These are phyloP conservation scores for Sebastes iracundus DNA, from an alignment of 2,797 vertebrate species.

Conservation along the genomic window DNA sequence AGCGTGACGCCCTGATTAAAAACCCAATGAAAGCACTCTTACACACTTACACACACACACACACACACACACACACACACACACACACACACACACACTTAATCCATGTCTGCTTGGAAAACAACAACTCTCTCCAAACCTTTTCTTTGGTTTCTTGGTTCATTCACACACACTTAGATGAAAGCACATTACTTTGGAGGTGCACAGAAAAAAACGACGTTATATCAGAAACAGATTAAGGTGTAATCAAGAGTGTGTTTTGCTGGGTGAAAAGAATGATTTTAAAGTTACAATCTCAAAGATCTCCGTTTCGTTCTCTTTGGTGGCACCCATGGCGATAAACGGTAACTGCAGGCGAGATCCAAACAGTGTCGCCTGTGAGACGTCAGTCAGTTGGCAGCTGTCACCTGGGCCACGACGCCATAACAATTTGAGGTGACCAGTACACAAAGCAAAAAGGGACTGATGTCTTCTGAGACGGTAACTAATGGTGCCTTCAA, in stretches of 20 bases:
- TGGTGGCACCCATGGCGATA: background rate
- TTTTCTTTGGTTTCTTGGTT: conserved; percentile 1
- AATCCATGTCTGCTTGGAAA: conserved; percentile 7
- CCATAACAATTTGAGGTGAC: background rate
- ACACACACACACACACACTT: background rate
- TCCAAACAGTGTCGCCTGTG: background rate
- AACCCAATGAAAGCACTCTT: conserved; percentile 55
- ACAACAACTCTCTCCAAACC: conserved; percentile 1
- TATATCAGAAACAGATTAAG: background rate
- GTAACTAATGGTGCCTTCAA: background rate
- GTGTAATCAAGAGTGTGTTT: background rate
- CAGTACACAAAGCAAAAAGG: background rate
- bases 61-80: conserved; percentile 1
- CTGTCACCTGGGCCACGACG: background rate
- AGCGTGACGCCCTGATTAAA: conserved; percentile 74
- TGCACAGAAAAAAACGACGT: background rate
- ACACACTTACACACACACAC: background rate
- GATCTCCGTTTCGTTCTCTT: background rate
- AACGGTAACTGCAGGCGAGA: background rate
- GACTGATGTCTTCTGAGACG: background rate
- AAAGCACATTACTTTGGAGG: background rate
- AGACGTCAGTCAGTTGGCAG: background rate
- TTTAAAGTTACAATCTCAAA: background rate
- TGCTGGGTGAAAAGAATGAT: background rate
- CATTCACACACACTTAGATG: background rate